Evolutionary conservation across 1,140 invertebrate genomes (phyloP).

Genomic region (Sweltsa coloradensis): DNA sequence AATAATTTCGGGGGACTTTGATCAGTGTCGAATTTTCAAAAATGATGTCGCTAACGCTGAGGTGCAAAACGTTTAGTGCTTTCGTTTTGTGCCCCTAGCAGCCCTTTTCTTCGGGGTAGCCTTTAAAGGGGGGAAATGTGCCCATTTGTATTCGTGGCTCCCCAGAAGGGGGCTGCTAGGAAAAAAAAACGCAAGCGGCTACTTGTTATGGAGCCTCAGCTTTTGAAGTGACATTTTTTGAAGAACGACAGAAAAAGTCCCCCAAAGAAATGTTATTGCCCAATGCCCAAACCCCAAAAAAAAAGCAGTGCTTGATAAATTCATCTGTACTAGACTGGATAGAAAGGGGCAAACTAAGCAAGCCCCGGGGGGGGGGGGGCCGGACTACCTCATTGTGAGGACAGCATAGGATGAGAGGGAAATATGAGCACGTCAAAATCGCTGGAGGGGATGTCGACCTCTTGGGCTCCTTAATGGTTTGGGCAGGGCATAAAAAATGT

Average conservation of each 20-base stretch:
- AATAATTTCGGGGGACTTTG: no score
- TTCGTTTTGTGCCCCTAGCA: no score
- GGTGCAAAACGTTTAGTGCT: no score
- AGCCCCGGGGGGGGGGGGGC: conserved; percentile 6
- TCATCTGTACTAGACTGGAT: not conserved
- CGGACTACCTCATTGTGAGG: conserved; percentile 1
- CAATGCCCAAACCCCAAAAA: conserved; percentile 7
- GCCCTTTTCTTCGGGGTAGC: no score
- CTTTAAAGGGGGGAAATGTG: no score
- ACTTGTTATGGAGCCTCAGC: no score
- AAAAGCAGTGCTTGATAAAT: conserved; percentile 2
- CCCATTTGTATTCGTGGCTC: no score
- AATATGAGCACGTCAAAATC: conserved; percentile 1
- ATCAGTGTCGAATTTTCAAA: no score
- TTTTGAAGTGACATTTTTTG: not conserved
- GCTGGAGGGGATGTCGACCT: conserved; percentile 5
- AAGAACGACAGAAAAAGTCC: conserved; percentile 1
- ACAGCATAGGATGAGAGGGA: conserved; percentile 2
- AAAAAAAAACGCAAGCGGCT: no score
- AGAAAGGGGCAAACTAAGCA: not conserved
- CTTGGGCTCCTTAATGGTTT: conserved; percentile 6
- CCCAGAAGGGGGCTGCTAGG: no score
- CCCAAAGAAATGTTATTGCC: conserved; percentile 1
- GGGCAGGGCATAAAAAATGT: not conserved
- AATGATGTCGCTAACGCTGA: no score